These are phyloP conservation scores for Lemur catta DNA, from an alignment of 2,797 vertebrate genomes.

Conservation along the genomic window DNA sequence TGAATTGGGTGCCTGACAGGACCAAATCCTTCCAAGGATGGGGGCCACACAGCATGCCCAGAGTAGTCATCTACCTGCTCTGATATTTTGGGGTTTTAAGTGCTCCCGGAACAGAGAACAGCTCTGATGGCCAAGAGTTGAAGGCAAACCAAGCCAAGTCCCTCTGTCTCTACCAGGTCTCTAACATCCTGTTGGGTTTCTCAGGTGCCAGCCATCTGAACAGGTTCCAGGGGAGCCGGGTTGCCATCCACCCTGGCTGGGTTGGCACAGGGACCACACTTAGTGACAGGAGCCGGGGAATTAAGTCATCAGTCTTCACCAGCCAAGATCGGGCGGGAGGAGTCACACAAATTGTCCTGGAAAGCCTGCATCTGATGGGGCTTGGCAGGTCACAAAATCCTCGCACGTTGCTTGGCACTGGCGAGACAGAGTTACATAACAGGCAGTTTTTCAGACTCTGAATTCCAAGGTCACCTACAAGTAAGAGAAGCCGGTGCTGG, in stretches of 20 bases:
- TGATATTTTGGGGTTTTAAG: not conserved
- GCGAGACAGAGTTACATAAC: conserved; percentile 26
- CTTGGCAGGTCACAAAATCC: not conserved
- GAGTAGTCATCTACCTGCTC: not conserved
- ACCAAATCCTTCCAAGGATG: not conserved
- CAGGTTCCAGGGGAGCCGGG: conserved; percentile 39
- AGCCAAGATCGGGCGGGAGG: conserved; percentile 53
- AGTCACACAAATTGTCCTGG: conserved; percentile 37
- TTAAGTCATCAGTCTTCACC: conserved; percentile 63
- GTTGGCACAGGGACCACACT: conserved; percentile 37
- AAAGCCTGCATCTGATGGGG: not conserved
- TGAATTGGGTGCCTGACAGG: not conserved
- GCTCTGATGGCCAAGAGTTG: not conserved
- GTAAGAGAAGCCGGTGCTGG: not conserved
- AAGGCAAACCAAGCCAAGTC: conserved; percentile 16
- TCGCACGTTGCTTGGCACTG: conserved; percentile 49
- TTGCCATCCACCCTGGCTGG: conserved; percentile 23
- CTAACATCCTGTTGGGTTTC: not conserved
- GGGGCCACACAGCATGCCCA: not conserved
- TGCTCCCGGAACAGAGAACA: not conserved
- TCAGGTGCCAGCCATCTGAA: conserved; percentile 51
- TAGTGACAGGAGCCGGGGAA: conserved; percentile 39
- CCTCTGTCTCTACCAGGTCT: not conserved
- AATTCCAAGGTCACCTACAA: not conserved
- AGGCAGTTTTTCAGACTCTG: conserved; percentile 60